Evolutionary conservation across 2,888 invertebrate genomes (phyloP), one percentile per base, ranked within the genome.

Genomic region (Odontomyia ornata): DNA sequence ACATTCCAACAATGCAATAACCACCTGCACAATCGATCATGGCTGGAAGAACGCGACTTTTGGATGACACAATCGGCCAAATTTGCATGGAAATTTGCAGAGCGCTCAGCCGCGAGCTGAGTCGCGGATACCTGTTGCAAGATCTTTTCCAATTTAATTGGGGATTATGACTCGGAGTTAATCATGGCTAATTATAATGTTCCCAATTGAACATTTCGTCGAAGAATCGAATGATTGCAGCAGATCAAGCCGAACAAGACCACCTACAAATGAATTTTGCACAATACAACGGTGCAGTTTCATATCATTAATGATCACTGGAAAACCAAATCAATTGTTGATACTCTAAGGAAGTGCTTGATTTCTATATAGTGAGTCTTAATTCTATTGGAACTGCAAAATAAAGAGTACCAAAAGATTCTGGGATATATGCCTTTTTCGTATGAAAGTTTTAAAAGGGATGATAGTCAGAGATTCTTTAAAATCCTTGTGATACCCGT

Each of bases 211-310:
- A 23, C 9, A 9, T 36, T 28, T 30, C 21, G 57, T 21, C 30
- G 7, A 36, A 11, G 25, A 21, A 21, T 21, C 15, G 23, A 21
- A 9, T 7, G 60, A 56, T 57, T 60, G 18, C 23, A 43, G 43
- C 43, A 21, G 21, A 23, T 11, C 36, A 36, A 69, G 47, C 43
- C 13, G 47, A 23, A 13, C 46, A 3, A 69, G 73, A 73, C 73
- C 73, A 73, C 73, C 73, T 73, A 73, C 73, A 73, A 73, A 73
- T 73, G 9, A 73, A 57, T 73, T 73, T 73, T 73, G 21, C 73
- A 57, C 73, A 73, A 71, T 52, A 15, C 52, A 52, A 52, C 52
- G 52, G 3, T 52, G 36, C 36, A n/a, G n/a, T n/a, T n/a, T n/a
- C n/a, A n/a, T n/a, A n/a, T n/a, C n/a, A n/a, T n/a, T n/a, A n/a